phyloP scores from a whole-genome alignment of 2,888 invertebrate genomes.

The Eupeodes luniger region DNA sequence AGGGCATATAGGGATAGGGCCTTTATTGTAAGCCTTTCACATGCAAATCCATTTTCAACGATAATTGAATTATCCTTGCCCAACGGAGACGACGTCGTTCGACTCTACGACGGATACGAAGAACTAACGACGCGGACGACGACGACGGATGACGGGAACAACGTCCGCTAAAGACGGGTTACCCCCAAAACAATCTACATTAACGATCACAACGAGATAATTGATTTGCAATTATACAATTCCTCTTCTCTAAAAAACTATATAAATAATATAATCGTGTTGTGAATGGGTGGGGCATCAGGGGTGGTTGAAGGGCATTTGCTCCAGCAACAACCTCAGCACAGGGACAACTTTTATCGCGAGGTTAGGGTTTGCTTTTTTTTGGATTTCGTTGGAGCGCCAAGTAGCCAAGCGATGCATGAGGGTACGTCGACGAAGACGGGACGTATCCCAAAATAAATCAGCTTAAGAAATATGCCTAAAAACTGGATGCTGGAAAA shows the following conservation, averaged over 20 bases:
- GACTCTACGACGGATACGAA: neutral
- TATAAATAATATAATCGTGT: neutral
- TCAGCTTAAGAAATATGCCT: conserved; percentile 44
- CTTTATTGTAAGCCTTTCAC: conserved; percentile 49
- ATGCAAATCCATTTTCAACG: conserved; percentile 65
- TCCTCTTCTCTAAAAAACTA: neutral
- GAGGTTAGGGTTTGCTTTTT: conserved; percentile 4
- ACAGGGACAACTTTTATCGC: conserved; percentile 40
- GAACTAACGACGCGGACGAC: no score
- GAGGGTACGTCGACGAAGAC: neutral
- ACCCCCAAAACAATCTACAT: conserved; percentile 60
- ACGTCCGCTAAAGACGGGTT: conserved; percentile 33
- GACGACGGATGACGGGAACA: no score
- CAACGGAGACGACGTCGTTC: conserved; percentile 2
- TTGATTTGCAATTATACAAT: conserved; percentile 72
- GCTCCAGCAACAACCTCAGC: no score
- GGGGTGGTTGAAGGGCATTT: neutral
- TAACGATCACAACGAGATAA: conserved; percentile 67
- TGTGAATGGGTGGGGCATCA: no score
- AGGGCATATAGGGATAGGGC: neutral
- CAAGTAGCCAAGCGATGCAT: neutral
- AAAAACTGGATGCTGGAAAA: conserved; percentile 31
- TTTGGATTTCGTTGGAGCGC: conserved; percentile 35
- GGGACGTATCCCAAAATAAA: conserved; percentile 62
- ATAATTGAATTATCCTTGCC: conserved; percentile 73